phyloP scores from a whole-genome alignment of 1,140 invertebrate genomes.

The Aphelenchoides besseyi region DNA sequence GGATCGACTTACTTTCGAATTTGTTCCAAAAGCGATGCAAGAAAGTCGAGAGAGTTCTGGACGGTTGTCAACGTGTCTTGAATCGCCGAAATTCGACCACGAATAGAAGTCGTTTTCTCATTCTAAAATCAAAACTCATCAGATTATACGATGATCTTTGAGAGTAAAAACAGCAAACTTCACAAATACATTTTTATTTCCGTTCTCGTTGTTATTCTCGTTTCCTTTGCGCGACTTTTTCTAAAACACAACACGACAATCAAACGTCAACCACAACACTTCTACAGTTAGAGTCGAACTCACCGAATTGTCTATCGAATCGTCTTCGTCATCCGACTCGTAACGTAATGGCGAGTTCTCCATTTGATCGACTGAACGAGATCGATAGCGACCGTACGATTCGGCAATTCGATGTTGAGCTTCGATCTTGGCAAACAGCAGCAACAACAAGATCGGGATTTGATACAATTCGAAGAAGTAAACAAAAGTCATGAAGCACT shows the following conservation, averaged over 20 bases:
- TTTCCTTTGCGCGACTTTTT: background rate
- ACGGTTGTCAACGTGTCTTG: slow-evolving; percentile 52
- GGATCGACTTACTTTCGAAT: slow-evolving; percentile 51
- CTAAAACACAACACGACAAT: background rate
- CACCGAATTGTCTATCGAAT: slow-evolving; percentile 17
- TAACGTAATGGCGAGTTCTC: background rate
- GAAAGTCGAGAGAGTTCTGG: slow-evolving; percentile 48
- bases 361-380: background rate
- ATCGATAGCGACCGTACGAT: slow-evolving; percentile 18
- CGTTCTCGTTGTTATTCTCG: background rate
- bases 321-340: slow-evolving; percentile 21
- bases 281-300: background rate
- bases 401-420: slow-evolving; percentile 30
- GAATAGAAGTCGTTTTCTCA: slow-evolving; percentile 30
- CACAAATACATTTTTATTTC: background rate
- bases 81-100: slow-evolving; percentile 37
- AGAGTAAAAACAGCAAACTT: slow-evolving; percentile 1
- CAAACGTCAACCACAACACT: background rate
- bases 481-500: slow-evolving; percentile 47
- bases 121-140: slow-evolving; percentile 1
- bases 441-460: slow-evolving; percentile 48
- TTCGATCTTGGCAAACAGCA: slow-evolving; percentile 43
- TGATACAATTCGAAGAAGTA: slow-evolving; percentile 57
- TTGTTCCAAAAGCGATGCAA: slow-evolving; percentile 54
- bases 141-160: slow-evolving; percentile 8